Evolutionary conservation across 2,797 vertebrate genomes (phyloP), one percentile per base, ranked within the genome.

Genomic region (Betta splendens): DNA sequence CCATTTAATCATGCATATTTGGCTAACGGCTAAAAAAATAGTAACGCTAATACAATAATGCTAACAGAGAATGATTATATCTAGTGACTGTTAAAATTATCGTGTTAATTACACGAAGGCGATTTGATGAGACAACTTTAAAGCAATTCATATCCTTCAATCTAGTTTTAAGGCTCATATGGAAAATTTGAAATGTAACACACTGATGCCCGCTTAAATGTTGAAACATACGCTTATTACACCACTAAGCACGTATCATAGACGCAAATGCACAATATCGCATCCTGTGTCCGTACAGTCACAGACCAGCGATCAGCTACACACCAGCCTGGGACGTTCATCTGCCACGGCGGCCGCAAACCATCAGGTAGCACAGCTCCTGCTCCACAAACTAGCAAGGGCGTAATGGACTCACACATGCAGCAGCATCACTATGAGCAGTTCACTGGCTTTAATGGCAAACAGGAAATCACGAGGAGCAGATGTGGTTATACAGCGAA

Each of bases 371-470:
- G n/a, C n/a, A n/a, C n/a, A n/a, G n/a, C n/a, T n/a, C n/a, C 2
- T n/a, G 9, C 33, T 28, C 49, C n/a, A 7, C 28, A 9, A 45
- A 51, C 21, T 23, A 7, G 18, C 44, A 8, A 3, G 2, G 4
- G 26, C 37, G 4, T 22, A 44, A 64, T 36, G 22, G 25, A 26
- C 20, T 5, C 10, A 36, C 12, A 18, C 17, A 18, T 20, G 11
- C 16, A 25, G 58, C 33, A 57, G 26, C 21, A 39, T 11, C 45
- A 46, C 35, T 26, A n/a, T 7, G 26, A 39, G 5, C 3, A 32
- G 23, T 51, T 43, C 18, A 26, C 32, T 36, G 39, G 39, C 36
- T 66, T 67, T 6, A 32, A 29, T 33, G 36, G 26, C 37, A 18
- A 50, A 50, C 33, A 46, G 53, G n/a, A 40, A 40, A 37, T 39